Conservation (phyloP, 37 sponge, comb jelly and placozoan genomes). For the Aplysina aerophoba region DNA sequence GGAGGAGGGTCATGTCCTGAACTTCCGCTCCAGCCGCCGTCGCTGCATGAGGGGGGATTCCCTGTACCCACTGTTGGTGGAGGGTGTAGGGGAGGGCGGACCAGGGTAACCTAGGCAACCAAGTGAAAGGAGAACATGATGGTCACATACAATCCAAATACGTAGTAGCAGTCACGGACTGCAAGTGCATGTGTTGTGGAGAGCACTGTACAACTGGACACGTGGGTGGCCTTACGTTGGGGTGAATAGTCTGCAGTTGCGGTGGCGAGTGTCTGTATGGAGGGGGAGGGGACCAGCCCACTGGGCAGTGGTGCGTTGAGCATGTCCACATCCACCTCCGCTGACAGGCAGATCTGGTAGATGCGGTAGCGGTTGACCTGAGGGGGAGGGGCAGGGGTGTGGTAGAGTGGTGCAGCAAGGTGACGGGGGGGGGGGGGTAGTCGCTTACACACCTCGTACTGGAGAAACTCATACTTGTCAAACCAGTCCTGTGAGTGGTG, state of each 20-base stretch:
- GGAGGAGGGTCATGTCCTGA: no score
- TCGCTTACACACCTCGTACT: slow-evolving; percentile 65
- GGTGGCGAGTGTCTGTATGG: slow-evolving; percentile 73
- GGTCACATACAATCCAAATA: neutral
- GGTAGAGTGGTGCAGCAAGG: neutral
- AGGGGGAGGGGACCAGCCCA: slow-evolving; percentile 77
- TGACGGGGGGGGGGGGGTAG: neutral
- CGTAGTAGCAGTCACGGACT: neutral
- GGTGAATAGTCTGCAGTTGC: neutral
- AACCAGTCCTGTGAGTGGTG: slow-evolving; percentile 63
- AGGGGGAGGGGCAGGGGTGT: neutral
- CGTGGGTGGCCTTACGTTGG: neutral
- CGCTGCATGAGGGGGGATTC: slow-evolving; percentile 15
- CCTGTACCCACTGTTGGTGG: slow-evolving; percentile 1
- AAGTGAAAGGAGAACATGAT: neutral
- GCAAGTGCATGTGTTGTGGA: neutral
- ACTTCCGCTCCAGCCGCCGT: no score
- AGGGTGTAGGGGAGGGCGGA: slow-evolving; percentile 33
- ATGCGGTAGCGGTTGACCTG: slow-evolving; percentile 67
- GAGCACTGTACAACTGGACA: neutral
- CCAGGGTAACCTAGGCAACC: slow-evolving; percentile 18
- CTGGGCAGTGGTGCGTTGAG: slow-evolving; percentile 72
- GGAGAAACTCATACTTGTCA: slow-evolving; percentile 79
- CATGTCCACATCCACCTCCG: slow-evolving; percentile 36
- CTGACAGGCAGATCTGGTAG: slow-evolving; percentile 55